Conservation (phyloP, 2,888 invertebrate genomes). For the Cantharis rustica region DNA sequence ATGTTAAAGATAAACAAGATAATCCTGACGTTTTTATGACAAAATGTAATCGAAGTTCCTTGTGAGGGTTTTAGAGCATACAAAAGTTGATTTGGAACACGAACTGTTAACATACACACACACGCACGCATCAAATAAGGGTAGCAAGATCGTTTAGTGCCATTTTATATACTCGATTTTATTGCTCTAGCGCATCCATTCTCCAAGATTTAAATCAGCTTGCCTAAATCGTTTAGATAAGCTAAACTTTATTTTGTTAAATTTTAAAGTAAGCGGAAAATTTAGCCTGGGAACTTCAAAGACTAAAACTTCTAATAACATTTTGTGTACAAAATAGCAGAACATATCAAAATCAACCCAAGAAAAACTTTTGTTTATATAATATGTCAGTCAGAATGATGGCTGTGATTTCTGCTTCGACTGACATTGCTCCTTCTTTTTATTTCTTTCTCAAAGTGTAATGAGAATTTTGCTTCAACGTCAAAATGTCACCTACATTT, state of each 20-base stretch:
- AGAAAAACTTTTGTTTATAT: not conserved
- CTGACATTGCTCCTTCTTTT: too few species aligned
- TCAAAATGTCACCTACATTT: too few species aligned
- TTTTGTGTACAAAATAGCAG: not conserved
- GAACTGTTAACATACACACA: not conserved
- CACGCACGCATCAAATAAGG: not conserved
- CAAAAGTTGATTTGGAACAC: not conserved
- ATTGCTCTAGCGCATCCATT: not conserved
- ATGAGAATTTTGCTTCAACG: too few species aligned
- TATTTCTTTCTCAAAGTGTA: too few species aligned
- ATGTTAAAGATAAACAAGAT: not conserved
- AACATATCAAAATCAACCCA: not conserved
- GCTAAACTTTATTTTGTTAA: not conserved
- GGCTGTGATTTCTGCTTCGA: not conserved
- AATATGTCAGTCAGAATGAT: too few species aligned
- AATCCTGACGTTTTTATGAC: not conserved
- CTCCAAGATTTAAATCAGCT: slow-evolving; percentile 1
- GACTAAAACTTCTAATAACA: not conserved
- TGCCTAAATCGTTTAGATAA: not conserved
- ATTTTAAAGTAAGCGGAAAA: not conserved
- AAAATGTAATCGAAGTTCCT: not conserved
- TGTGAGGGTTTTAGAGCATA: not conserved
- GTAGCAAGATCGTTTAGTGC: not conserved
- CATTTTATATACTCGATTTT: not conserved
- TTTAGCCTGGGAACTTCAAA: not conserved